phyloP scores from a whole-genome alignment of 2,888 invertebrate genomes.

The Allolobophora icterica region DNA sequence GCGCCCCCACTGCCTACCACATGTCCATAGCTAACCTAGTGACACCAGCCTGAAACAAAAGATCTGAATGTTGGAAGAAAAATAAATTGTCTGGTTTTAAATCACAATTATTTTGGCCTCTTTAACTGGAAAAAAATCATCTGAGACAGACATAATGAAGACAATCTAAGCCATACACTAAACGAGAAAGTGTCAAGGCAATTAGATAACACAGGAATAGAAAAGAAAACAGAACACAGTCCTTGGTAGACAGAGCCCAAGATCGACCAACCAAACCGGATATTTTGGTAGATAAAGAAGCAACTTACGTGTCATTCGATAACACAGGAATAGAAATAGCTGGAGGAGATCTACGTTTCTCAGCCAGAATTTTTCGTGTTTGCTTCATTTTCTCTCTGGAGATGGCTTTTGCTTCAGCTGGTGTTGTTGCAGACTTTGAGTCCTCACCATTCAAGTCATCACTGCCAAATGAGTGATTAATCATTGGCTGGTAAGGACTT shows the following conservation, averaged over 20 bases:
- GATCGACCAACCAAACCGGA: neutral
- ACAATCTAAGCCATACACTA: neutral
- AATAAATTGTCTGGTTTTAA: too few species aligned
- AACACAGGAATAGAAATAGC: slow-evolving; percentile 89
- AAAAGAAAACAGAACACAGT: neutral
- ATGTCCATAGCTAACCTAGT: too few species aligned
- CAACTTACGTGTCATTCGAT: slow-evolving; percentile 14
- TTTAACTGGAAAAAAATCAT: neutral
- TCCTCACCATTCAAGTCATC: slow-evolving; percentile 56
- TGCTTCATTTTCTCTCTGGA: slow-evolving; percentile 81
- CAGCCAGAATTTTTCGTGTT: slow-evolving; percentile 83
- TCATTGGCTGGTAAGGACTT: slow-evolving; percentile 55
- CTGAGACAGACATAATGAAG: neutral
- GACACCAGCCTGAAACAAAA: too few species aligned
- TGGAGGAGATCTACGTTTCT: slow-evolving; percentile 87
- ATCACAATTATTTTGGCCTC: too few species aligned
- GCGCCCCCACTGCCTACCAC: too few species aligned
- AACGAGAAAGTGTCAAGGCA: neutral
- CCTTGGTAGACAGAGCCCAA: neutral
- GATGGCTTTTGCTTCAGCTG: slow-evolving; percentile 61
- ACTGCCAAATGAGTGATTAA: slow-evolving; percentile 52
- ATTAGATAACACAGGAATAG: slow-evolving; percentile 79
- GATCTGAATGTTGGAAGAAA: too few species aligned
- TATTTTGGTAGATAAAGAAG: neutral
- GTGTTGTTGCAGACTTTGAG: slow-evolving; percentile 44